phyloP scores from a whole-genome alignment of 2,888 invertebrate genomes.

The Ornithoptera alexandrae region DNA sequence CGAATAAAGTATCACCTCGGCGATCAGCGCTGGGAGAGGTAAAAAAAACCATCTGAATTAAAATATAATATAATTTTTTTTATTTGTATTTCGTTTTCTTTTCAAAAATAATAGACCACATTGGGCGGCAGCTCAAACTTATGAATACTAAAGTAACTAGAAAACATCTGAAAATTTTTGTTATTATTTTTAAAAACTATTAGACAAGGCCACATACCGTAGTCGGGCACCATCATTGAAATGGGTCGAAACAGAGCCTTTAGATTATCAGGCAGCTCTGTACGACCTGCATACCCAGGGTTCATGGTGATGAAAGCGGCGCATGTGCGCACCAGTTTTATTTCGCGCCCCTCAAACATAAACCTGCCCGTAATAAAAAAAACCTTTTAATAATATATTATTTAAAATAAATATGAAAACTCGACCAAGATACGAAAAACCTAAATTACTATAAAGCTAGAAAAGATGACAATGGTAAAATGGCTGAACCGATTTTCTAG shows the following conservation, averaged over 20 bases:
- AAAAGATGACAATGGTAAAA: no score
- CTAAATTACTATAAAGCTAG: no score
- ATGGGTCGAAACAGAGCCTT: constrained; percentile 93
- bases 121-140: no score
- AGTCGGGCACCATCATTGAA: constrained; percentile 96
- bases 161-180: not conserved
- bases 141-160: no score
- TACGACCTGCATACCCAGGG: constrained; percentile 94
- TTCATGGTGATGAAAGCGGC: constrained; percentile 96
- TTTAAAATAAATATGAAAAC: not conserved
- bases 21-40: constrained; percentile 83
- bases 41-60: not conserved
- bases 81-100: not conserved
- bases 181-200: not conserved
- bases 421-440: no score
- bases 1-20: constrained; percentile 95
- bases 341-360: constrained; percentile 94
- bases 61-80: no score
- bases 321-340: constrained; percentile 88
- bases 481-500: no score
- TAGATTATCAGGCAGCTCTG: constrained; percentile 92
- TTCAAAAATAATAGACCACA: not conserved
- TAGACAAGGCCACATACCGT: constrained; percentile 79
- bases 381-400: not conserved
- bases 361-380: constrained; percentile 76